Percentiles rank a stretch among this genome's conserved stretches.
Conservation (phyloP, 2,113 vertebrate species). For the Megatriorchis doriae region DNA sequence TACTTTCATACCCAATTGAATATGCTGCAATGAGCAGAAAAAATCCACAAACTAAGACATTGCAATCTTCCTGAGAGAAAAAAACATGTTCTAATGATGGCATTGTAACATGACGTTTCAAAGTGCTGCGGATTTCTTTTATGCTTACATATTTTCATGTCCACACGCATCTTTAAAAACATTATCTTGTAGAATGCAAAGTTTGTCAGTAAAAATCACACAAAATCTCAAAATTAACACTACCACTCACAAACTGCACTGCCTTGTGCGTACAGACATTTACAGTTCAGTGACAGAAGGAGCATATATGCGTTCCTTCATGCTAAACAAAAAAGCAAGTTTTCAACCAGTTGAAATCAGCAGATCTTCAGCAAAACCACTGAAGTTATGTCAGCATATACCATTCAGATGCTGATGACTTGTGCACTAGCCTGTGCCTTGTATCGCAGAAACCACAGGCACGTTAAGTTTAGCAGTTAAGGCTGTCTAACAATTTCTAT, state of each 20-base stretch:
- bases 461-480: not conserved
- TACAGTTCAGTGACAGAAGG: not conserved
- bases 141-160: not conserved
- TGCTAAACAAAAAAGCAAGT: not conserved
- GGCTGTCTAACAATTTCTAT: not conserved
- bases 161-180: not conserved
- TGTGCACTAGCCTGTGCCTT: not conserved
- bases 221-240: not conserved
- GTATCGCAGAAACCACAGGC: not conserved
- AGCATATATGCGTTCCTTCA: rapidly evolving
- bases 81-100: not conserved
- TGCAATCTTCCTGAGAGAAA: not conserved
- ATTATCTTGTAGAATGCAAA: not conserved
- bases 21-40: not conserved
- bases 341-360: not conserved
- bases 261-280: not conserved
- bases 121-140: not conserved
- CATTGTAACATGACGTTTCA: not conserved
- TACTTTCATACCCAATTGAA: not conserved
- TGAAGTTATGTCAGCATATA: not conserved
- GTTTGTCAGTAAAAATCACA: not conserved
- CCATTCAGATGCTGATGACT: not conserved
- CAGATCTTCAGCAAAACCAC: not conserved
- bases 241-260: not conserved
- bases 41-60: not conserved